These are phyloP conservation scores for Smithornis capensis DNA, from an alignment of 2,113 vertebrate genomes.

Conservation along the genomic window DNA sequence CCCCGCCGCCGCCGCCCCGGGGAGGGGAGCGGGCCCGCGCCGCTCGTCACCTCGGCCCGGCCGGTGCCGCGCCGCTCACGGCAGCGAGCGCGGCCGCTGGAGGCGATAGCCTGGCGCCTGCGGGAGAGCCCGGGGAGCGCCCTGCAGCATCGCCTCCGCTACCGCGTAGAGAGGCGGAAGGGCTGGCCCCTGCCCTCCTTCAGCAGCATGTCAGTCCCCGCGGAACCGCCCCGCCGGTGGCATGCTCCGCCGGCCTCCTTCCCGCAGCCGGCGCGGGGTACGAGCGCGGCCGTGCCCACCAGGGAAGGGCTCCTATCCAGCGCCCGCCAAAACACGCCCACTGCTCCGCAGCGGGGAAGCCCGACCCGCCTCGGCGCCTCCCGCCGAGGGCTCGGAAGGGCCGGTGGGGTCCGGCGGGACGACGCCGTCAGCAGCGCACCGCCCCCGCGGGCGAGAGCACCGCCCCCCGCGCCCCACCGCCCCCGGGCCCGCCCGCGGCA, in stretches of 20 bases:
- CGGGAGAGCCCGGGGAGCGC: conserved; percentile 69
- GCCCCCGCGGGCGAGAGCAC: conserved; percentile 10
- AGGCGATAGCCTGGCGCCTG: conserved; percentile 64
- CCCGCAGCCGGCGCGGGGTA: not conserved
- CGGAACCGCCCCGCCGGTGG: conserved; percentile 45
- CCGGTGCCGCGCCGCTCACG: not conserved
- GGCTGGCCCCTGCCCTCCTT: conserved; percentile 67
- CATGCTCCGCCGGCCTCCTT: conserved; percentile 55
- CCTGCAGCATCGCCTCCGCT: conserved; percentile 82
- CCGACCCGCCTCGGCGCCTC: not conserved
- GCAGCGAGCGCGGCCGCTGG: conserved; percentile 45
- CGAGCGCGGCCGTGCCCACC: not conserved
- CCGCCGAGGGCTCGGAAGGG: not conserved
- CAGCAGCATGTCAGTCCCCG: conserved; percentile 72
- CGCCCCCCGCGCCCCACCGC: not conserved
- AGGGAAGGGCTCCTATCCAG: not conserved
- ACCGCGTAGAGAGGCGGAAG: conserved; percentile 46
- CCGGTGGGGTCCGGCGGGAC: not conserved
- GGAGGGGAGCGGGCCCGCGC: not conserved
- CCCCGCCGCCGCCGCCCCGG: conserved; percentile 42
- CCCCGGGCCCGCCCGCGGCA: not conserved
- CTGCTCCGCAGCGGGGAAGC: not conserved
- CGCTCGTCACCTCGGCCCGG: not conserved
- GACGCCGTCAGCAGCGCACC: not conserved
- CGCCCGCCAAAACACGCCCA: not conserved